phyloP scores from a whole-genome alignment of 2,797 vertebrate genomes.

The Pitangus sulphuratus region DNA sequence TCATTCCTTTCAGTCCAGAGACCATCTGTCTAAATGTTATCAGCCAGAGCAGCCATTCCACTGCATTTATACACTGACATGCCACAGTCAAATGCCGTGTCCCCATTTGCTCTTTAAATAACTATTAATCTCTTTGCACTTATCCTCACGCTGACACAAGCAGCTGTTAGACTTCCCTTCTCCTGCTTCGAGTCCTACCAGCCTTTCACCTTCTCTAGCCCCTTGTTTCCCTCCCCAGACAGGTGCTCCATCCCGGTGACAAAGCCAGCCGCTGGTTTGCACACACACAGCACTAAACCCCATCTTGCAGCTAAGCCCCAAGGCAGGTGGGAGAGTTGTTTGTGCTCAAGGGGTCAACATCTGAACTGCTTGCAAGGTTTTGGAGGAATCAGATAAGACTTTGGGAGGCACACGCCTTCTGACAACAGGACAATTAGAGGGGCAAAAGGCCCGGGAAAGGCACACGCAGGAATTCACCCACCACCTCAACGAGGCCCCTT shows the following conservation, averaged over 20 bases:
- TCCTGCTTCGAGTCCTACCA: neutral
- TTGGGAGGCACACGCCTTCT: constrained; percentile 78
- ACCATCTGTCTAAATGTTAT: constrained; percentile 76
- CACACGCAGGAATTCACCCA: constrained; percentile 45
- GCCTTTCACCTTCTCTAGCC: constrained; percentile 41
- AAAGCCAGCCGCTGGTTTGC: neutral
- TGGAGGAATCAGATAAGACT: constrained; percentile 74
- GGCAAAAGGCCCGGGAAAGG: constrained; percentile 75
- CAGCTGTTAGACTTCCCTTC: constrained; percentile 80
- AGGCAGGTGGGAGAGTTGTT: constrained; percentile 17
- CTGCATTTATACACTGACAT: constrained; percentile 84
- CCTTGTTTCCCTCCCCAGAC: constrained; percentile 54
- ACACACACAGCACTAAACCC: constrained; percentile 38
- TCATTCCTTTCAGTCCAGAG: constrained; percentile 78
- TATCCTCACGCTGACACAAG: constrained; percentile 84
- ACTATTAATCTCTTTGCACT: constrained; percentile 89
- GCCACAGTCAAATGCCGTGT: constrained; percentile 83
- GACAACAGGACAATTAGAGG: constrained; percentile 83
- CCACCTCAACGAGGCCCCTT: constrained; percentile 29
- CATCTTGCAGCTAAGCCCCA: constrained; percentile 6
- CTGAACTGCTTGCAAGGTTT: constrained; percentile 57
- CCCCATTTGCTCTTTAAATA: constrained; percentile 85
- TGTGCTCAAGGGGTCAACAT: constrained; percentile 81
- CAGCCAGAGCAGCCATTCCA: constrained; percentile 75
- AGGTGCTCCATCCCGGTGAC: constrained; percentile 77